A percentile compares a stretch with the other conserved stretches of the same genome.
Conservation (phyloP, 2,797 vertebrate species). For the Eupleurogrammus muticus region DNA sequence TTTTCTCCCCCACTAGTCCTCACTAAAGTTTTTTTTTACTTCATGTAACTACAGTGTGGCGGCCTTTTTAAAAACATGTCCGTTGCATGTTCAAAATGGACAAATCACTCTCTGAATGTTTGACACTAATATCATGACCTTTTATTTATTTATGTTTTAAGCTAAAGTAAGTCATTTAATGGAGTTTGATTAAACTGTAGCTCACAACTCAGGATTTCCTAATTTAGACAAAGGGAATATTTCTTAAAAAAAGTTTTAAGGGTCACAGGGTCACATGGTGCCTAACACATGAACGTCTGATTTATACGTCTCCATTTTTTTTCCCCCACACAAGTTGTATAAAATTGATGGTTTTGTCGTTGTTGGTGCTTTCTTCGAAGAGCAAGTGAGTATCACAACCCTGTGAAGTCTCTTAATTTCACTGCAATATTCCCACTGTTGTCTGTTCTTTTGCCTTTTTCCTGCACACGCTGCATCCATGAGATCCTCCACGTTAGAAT, state of each 20-base stretch:
- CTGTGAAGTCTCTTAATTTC: slow-evolving; percentile 63
- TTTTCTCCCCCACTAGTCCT: neutral
- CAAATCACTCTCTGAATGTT: too few species aligned
- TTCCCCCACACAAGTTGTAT: slow-evolving; percentile 5
- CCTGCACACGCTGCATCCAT: slow-evolving; percentile 51
- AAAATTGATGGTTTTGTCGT: slow-evolving; percentile 17
- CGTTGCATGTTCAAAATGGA: neutral
- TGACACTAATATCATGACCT: neutral
- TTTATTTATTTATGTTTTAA: too few species aligned
- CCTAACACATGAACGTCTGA: slow-evolving; percentile 15
- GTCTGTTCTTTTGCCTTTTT: slow-evolving; percentile 42
- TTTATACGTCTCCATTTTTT: slow-evolving; percentile 12
- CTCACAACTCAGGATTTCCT: slow-evolving; percentile 4
- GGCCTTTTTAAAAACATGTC: neutral
- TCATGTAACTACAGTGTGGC: neutral
- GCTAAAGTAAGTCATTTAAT: neutral
- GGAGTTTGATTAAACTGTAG: neutral
- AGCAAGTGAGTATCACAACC: too few species aligned
- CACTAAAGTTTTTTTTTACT: neutral
- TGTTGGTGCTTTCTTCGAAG: slow-evolving; percentile 45
- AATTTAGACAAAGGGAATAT: neutral
- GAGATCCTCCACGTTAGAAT: slow-evolving; percentile 1
- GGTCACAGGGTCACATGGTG: slow-evolving; percentile 23
- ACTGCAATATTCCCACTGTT: slow-evolving; percentile 54
- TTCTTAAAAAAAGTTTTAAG: neutral